Conservation (phyloP, 2,113 vertebrate genomes). For the Xenopus borealis region DNA sequence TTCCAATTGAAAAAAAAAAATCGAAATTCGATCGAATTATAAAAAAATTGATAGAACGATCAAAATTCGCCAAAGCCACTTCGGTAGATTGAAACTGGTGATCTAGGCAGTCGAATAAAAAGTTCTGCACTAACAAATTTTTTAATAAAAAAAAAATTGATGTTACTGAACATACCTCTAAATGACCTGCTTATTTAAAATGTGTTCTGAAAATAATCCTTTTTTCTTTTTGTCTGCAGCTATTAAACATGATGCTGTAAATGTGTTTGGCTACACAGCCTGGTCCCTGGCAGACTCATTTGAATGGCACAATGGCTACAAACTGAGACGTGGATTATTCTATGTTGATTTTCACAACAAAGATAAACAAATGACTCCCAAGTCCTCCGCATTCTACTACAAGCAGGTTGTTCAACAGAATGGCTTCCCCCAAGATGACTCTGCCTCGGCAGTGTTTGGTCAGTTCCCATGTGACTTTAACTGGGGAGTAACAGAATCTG, state of each 20-base stretch:
- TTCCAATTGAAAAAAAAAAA: too few species aligned
- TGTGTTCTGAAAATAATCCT: not conserved
- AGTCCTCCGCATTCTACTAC: slow-evolving; percentile 86
- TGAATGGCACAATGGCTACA: slow-evolving; percentile 87
- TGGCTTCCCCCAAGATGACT: slow-evolving; percentile 71
- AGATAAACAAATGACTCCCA: slow-evolving; percentile 75
- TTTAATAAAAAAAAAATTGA: too few species aligned
- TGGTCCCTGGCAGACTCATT: slow-evolving; percentile 94
- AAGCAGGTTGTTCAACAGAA: slow-evolving; percentile 75
- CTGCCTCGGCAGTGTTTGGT: slow-evolving; percentile 58
- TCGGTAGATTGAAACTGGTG: too few species aligned
- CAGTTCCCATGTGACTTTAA: slow-evolving; percentile 88
- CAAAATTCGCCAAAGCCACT: too few species aligned
- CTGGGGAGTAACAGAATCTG: slow-evolving; percentile 88
- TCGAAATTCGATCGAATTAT: too few species aligned
- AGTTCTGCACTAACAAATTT: too few species aligned
- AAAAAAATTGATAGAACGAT: too few species aligned
- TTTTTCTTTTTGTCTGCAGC: slow-evolving; percentile 62
- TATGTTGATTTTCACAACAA: slow-evolving; percentile 79
- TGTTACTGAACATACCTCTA: too few species aligned
- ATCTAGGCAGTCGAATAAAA: too few species aligned
- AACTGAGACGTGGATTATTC: slow-evolving; percentile 82
- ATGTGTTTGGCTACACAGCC: slow-evolving; percentile 84
- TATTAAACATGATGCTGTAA: slow-evolving; percentile 73
- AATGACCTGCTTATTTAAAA: too few species aligned